These are phyloP conservation scores for Geococcyx californianus DNA, from an alignment of 2,113 vertebrate genomes.

Conservation along the genomic window DNA sequence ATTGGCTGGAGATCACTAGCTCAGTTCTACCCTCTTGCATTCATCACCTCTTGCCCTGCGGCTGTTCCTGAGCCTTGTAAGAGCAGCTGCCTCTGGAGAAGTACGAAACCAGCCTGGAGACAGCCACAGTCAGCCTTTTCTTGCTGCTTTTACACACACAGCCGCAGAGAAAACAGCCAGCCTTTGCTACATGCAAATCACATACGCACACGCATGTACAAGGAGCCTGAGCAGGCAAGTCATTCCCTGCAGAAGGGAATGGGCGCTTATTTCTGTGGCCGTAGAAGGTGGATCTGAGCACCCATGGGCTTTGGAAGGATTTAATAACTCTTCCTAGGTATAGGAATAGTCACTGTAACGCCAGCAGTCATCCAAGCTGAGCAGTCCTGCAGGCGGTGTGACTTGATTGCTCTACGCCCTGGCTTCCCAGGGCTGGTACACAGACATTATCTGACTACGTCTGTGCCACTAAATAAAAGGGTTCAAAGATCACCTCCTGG, in stretches of 20 bases:
- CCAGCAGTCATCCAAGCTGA: background rate
- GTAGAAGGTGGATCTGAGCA: background rate
- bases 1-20: background rate
- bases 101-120: background rate
- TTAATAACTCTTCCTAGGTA: slow-evolving; percentile 8
- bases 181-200: background rate
- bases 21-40: background rate
- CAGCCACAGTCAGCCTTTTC: background rate
- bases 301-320: background rate
- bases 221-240: background rate
- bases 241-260: background rate
- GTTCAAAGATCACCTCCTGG: background rate
- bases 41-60: background rate
- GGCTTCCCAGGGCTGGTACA: background rate
- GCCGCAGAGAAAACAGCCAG: background rate
- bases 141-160: background rate
- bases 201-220: background rate
- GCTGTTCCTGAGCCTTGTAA: background rate
- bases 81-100: background rate
- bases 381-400: background rate
- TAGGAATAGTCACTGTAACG: background rate
- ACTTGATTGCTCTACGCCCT: background rate
- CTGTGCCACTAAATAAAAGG: background rate
- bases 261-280: background rate
- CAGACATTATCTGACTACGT: background rate